Conservation (phyloP, 2,888 invertebrate genomes). For the Eristalinus sepulchralis region DNA sequence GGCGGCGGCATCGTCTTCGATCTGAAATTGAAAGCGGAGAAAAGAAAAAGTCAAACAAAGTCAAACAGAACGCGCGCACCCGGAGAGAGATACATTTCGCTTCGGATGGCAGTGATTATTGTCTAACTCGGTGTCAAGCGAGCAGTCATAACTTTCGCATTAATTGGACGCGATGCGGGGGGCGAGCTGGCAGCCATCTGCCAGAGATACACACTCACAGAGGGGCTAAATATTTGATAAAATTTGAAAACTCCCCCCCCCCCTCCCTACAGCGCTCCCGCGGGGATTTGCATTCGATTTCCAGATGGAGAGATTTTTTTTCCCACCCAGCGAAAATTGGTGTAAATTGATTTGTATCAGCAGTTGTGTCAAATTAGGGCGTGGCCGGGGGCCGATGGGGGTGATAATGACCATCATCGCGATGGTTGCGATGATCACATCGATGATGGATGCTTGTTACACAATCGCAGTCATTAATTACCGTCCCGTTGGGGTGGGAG, state of each 20-base stretch:
- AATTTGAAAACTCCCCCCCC: slow-evolving; percentile 61
- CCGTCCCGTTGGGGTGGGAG: slow-evolving; percentile 26
- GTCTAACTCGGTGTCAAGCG: slow-evolving; percentile 60
- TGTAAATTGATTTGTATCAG: slow-evolving; percentile 65
- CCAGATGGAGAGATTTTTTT: slow-evolving; percentile 50
- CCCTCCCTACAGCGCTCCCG: neutral
- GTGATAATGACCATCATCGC: slow-evolving; percentile 46
- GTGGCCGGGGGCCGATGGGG: slow-evolving; percentile 3
- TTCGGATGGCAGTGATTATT: slow-evolving; percentile 43
- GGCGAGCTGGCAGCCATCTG: slow-evolving; percentile 5
- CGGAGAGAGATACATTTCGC: slow-evolving; percentile 31
- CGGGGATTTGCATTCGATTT: slow-evolving; percentile 52
- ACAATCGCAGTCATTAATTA: slow-evolving; percentile 68
- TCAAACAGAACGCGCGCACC: neutral
- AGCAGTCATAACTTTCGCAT: slow-evolving; percentile 58
- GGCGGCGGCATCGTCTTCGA: neutral
- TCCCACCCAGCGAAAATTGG: slow-evolving; percentile 54
- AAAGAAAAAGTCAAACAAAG: slow-evolving; percentile 1
- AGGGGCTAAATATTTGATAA: slow-evolving; percentile 60
- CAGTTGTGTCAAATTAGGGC: slow-evolving; percentile 50
- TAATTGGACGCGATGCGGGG: slow-evolving; percentile 37
- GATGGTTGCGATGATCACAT: slow-evolving; percentile 51
- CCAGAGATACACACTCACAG: slow-evolving; percentile 10
- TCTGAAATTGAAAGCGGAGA: slow-evolving; percentile 44
- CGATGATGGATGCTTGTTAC: slow-evolving; percentile 65